Percentiles rank a stretch among this genome's conserved stretches.
Evolutionary conservation across 2,797 vertebrate species (phyloP).

Genomic region (Denticeps clupeoides): DNA sequence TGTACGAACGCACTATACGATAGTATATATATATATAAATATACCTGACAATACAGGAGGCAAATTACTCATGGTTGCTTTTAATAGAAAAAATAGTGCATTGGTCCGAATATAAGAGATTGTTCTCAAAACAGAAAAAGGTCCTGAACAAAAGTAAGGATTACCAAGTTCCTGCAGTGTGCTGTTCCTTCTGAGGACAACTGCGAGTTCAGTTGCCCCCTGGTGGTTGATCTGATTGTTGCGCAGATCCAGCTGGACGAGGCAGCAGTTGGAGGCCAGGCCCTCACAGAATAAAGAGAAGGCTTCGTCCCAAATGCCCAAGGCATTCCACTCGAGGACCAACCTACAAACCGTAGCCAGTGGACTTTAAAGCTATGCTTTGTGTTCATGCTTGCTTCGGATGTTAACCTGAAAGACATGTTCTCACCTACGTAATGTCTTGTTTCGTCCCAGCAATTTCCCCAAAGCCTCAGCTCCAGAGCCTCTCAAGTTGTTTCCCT

Average conservation of each 20-base stretch:
- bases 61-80: too few relatives aligned
- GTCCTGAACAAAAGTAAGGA: slow-evolving; percentile 1
- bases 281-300: slow-evolving; percentile 81
- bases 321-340: slow-evolving; percentile 85
- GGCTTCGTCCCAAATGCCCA: slow-evolving; percentile 79
- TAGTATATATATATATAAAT: too few relatives aligned
- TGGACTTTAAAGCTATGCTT: background rate
- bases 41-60: too few relatives aligned
- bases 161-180: slow-evolving; percentile 75
- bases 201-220: slow-evolving; percentile 72
- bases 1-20: background rate
- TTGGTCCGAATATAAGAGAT: too few relatives aligned
- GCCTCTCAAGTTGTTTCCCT: slow-evolving; percentile 87
- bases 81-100: too few relatives aligned
- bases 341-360: slow-evolving; percentile 52
- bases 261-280: slow-evolving; percentile 56
- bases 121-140: too few relatives aligned
- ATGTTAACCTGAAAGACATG: background rate
- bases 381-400: too few relatives aligned
- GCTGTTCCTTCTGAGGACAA: slow-evolving; percentile 65
- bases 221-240: slow-evolving; percentile 91
- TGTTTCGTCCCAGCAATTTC: slow-evolving; percentile 73
- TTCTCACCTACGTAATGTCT: slow-evolving; percentile 70
- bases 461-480: slow-evolving; percentile 73
- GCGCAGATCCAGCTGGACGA: slow-evolving; percentile 77